These are phyloP conservation scores for Conchocele bisecta DNA, from an alignment of 2,888 invertebrate species.

Conservation along the genomic window DNA sequence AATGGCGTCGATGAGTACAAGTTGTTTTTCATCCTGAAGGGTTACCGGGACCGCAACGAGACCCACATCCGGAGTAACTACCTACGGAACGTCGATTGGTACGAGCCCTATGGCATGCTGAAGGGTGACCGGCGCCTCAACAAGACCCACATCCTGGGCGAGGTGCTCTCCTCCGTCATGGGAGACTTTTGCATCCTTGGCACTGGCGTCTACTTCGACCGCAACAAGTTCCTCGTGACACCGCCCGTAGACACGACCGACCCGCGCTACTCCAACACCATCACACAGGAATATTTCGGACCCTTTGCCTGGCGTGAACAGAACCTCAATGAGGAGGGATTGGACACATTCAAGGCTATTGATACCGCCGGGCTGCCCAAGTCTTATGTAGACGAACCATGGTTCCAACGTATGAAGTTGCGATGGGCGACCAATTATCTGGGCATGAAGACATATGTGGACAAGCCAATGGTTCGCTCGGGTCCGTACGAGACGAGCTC, in stretches of 20 bases:
- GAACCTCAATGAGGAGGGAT: not conserved
- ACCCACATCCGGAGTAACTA: too few relatives aligned
- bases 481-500: constrained; percentile 85
- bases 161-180: constrained; percentile 93
- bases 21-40: too few relatives aligned
- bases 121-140: constrained; percentile 43
- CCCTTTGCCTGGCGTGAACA: constrained; percentile 68
- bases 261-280: constrained; percentile 87
- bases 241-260: constrained; percentile 94
- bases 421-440: constrained; percentile 94
- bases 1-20: too few relatives aligned
- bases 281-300: constrained; percentile 69
- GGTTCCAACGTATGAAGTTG: constrained; percentile 93
- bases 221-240: constrained; percentile 96
- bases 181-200: constrained; percentile 96
- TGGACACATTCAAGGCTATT: constrained; percentile 24
- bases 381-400: constrained; percentile 91
- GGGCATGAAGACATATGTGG: constrained; percentile 87
- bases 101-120: too few relatives aligned
- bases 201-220: constrained; percentile 92
- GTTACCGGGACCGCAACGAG: constrained; percentile 81
- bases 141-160: constrained; percentile 95
- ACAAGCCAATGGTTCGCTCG: constrained; percentile 93
- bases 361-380: constrained; percentile 61
- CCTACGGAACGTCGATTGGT: too few relatives aligned